These are phyloP conservation scores for Drosophila mayri DNA, from an alignment of 1,140 invertebrate genomes.

Conservation along the genomic window DNA sequence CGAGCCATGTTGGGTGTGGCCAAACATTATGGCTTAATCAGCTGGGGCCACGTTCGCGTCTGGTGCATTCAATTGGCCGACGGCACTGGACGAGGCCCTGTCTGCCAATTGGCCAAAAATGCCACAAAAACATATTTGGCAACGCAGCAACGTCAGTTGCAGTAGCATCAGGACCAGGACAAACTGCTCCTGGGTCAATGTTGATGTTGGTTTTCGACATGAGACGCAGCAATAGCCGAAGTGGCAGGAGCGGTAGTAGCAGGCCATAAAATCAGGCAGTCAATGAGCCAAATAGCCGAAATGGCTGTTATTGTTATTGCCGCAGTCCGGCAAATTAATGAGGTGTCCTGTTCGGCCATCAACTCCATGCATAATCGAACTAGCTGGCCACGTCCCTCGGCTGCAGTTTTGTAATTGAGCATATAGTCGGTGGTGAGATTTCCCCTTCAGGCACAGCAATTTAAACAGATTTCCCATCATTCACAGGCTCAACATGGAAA, in stretches of 20 bases:
- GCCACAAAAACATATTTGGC: conserved; percentile 82
- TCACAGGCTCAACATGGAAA: not conserved
- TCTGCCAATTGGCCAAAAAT: conserved; percentile 78
- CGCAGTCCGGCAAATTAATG: conserved; percentile 74
- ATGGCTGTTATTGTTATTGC: conserved; percentile 77
- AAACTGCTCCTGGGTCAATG: conserved; percentile 73
- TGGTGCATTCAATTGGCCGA: conserved; percentile 68
- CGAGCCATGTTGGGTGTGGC: conserved; percentile 23
- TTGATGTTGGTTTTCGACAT: conserved; percentile 68
- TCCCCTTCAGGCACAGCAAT: conserved; percentile 3
- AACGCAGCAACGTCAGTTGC: conserved; percentile 33
- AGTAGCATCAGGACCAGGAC: conserved; percentile 20
- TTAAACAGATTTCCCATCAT: conserved; percentile 15
- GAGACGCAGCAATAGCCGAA: conserved; percentile 16
- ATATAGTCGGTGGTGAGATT: conserved; percentile 10
- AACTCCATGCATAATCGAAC: conserved; percentile 36
- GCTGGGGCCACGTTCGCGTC: conserved; percentile 50
- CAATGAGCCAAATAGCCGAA: conserved; percentile 77
- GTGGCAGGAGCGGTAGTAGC: conserved; percentile 7
- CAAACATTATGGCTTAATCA: conserved; percentile 80
- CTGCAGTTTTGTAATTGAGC: conserved; percentile 55
- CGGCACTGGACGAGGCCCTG: conserved; percentile 39
- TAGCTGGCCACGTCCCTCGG: conserved; percentile 12
- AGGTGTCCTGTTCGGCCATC: conserved; percentile 66
- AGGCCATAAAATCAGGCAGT: conserved; percentile 76